Conservation (phyloP, 2,797 vertebrate genomes). For the Amblyraja radiata region DNA sequence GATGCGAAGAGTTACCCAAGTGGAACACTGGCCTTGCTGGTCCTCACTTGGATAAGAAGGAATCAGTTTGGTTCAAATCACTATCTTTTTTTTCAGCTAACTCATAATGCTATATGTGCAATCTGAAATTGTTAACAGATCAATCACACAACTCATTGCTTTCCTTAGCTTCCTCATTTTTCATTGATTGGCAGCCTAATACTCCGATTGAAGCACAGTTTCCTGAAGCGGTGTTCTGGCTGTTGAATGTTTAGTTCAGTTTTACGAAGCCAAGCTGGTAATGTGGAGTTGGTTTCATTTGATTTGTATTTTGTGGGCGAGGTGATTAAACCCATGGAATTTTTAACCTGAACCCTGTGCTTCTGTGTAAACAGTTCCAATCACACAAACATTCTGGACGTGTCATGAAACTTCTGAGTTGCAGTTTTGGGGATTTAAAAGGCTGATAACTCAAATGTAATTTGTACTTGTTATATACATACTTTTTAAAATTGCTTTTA, state of each 20-base stretch:
- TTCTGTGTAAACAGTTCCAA: not conserved
- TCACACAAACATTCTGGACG: not conserved
- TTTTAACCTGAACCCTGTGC: too few relatives aligned
- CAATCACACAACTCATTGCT: not conserved
- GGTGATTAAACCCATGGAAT: not conserved
- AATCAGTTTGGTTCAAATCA: not conserved
- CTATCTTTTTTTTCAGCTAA: not conserved
- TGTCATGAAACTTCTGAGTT: not conserved
- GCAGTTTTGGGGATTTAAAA: not conserved
- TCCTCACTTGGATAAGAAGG: not conserved
- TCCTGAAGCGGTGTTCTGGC: not conserved
- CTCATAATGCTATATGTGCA: not conserved
- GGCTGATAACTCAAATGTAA: conserved; percentile 8
- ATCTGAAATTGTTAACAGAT: not conserved
- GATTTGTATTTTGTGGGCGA: not conserved
- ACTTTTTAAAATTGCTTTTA: conserved; percentile 15
- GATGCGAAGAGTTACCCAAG: not conserved
- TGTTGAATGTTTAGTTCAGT: not conserved
- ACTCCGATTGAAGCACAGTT: not conserved
- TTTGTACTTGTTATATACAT: conserved; percentile 27
- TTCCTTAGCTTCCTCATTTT: not conserved
- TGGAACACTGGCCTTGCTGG: not conserved
- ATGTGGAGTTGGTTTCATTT: not conserved
- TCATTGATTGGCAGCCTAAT: not conserved
- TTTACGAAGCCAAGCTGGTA: not conserved